Conservation (phyloP, 2,113 vertebrate genomes). For the Smithornis capensis region DNA sequence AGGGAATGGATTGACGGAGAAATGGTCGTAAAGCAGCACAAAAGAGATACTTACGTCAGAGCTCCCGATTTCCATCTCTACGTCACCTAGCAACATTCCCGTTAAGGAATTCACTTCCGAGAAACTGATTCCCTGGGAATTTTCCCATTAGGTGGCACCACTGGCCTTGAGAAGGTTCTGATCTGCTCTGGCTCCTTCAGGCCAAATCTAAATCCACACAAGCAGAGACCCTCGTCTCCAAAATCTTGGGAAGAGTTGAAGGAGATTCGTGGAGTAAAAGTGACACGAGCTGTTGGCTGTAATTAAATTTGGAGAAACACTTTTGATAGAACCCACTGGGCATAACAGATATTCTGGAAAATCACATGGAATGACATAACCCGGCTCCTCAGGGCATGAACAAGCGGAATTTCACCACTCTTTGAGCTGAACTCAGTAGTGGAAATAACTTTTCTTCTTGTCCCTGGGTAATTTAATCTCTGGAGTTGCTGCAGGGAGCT, state of each 20-base stretch:
- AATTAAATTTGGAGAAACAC: background rate
- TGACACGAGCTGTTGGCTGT: background rate
- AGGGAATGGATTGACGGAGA: background rate
- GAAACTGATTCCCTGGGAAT: background rate
- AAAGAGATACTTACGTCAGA: background rate
- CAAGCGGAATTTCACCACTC: background rate
- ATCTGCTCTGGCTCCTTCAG: background rate
- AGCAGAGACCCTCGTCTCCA: accelerated
- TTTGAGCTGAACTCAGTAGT: background rate
- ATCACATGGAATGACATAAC: accelerated
- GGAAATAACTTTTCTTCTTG: background rate
- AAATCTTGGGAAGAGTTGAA: background rate
- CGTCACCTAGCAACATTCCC: constrained; percentile 50
- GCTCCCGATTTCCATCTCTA: background rate
- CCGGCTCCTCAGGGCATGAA: background rate
- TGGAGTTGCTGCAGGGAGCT: background rate
- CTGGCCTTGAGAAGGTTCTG: constrained; percentile 28
- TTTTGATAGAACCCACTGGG: background rate
- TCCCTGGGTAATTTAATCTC: background rate
- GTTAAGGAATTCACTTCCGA: constrained; percentile 28
- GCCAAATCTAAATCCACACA: background rate
- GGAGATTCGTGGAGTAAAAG: background rate
- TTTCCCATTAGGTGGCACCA: constrained; percentile 68
- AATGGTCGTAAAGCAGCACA: background rate
- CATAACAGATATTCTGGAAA: background rate